Conservation (phyloP, 2,888 invertebrate species). For the Pristionchus entomophagus region DNA sequence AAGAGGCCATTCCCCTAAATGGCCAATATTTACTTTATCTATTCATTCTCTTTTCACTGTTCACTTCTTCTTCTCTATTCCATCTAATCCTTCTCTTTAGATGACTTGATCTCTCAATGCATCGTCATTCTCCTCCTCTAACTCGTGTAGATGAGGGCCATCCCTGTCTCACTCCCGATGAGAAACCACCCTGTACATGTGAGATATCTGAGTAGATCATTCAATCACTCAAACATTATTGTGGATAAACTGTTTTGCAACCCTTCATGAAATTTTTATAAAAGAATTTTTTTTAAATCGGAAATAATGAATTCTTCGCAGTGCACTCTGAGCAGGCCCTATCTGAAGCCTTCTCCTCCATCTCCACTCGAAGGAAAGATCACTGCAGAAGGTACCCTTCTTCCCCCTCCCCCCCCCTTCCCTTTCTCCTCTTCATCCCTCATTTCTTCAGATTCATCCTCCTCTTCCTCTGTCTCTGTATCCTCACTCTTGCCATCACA, state of each 20-base stretch:
- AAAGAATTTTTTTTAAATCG: neutral
- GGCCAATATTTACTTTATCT: neutral
- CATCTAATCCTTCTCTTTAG: neutral
- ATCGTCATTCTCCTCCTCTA: conserved; percentile 24
- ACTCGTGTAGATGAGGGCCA: conserved; percentile 2
- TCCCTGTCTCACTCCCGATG: conserved; percentile 19
- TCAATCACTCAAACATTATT: too few species aligned
- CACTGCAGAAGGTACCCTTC: conserved; percentile 36
- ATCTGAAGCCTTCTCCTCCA: conserved; percentile 26
- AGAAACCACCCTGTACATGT: conserved; percentile 25
- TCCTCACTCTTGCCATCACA: conserved; percentile 33
- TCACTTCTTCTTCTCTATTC: neutral
- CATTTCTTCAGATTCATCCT: conserved; percentile 41
- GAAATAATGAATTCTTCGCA: neutral
- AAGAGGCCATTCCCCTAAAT: neutral
- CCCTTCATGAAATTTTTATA: neutral
- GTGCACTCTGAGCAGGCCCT: neutral
- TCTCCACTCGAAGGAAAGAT: conserved; percentile 35
- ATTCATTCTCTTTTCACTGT: conserved; percentile 15
- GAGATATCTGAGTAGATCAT: neutral
- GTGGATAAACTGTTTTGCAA: too few species aligned
- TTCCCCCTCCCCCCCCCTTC: neutral
- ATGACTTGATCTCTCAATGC: conserved; percentile 4
- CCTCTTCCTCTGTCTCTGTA: conserved; percentile 35
- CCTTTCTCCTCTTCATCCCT: neutral